A percentile compares a stretch with the other conserved stretches of the same genome.
Conservation (phyloP, 1,140 invertebrate genomes). For the Arion vulgaris region DNA sequence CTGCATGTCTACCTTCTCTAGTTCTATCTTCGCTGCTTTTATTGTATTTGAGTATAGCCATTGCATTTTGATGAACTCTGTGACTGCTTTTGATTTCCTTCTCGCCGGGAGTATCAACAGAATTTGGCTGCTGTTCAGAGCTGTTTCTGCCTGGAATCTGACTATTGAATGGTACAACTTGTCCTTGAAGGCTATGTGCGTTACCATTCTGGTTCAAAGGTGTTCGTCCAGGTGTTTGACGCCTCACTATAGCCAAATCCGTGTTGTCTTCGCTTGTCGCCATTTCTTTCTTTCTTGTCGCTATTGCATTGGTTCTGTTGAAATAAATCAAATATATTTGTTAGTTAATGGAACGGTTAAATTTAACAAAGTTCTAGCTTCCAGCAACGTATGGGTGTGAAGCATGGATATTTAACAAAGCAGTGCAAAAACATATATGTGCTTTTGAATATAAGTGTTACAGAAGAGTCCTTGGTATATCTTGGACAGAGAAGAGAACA, state of each 20-base stretch:
- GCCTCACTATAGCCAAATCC: not conserved
- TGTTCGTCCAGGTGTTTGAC: not conserved
- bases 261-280: not conserved
- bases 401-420: too few relatives aligned
- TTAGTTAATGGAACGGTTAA: too few relatives aligned
- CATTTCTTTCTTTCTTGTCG: too few relatives aligned
- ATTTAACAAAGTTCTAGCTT: too few relatives aligned
- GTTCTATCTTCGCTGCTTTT: not conserved
- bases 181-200: not conserved
- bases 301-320: too few relatives aligned
- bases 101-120: not conserved
- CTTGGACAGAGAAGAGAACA: too few relatives aligned
- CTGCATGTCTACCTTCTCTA: slow-evolving; percentile 5
- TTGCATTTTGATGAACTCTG: not conserved
- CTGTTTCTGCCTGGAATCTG: not conserved
- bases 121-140: not conserved
- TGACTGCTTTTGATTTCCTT: not conserved
- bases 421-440: too few relatives aligned
- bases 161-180: not conserved
- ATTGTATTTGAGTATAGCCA: not conserved
- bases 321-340: too few relatives aligned
- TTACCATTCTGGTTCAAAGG: not conserved
- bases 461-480: too few relatives aligned
- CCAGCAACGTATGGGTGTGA: too few relatives aligned
- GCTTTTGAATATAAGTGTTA: too few relatives aligned